These are phyloP conservation scores for Ethmia dodecea DNA, from an alignment of 2,888 invertebrate species.

Conservation along the genomic window DNA sequence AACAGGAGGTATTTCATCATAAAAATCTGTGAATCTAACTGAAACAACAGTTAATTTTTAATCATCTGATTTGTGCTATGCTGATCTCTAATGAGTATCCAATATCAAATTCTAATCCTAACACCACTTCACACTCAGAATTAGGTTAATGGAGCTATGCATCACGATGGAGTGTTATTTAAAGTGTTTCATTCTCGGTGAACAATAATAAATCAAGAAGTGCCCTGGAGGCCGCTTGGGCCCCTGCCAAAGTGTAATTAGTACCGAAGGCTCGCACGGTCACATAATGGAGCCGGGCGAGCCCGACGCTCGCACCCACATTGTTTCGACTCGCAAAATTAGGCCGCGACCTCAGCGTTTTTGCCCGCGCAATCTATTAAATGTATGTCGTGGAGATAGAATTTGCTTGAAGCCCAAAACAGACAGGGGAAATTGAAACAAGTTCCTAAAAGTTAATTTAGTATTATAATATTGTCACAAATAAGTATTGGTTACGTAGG, in stretches of 20 bases:
- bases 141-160: slow-evolving; percentile 41
- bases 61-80: too few species aligned
- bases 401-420: too few species aligned
- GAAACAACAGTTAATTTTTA: too few species aligned
- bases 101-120: too few species aligned
- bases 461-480: too few species aligned
- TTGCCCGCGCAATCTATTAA: slow-evolving; percentile 3
- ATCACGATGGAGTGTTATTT: slow-evolving; percentile 50
- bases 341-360: slow-evolving; percentile 30
- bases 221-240: slow-evolving; percentile 51
- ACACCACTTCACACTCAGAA: slow-evolving; percentile 20
- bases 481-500: too few species aligned
- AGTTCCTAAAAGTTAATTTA: too few species aligned
- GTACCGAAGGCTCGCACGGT: slow-evolving; percentile 46
- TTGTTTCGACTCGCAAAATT: slow-evolving; percentile 56
- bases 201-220: slow-evolving; percentile 64
- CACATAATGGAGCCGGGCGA: slow-evolving; percentile 47
- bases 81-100: too few species aligned
- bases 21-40: too few species aligned
- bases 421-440: too few species aligned
- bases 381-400: too few species aligned
- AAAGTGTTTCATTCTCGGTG: slow-evolving; percentile 56
- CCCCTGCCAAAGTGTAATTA: slow-evolving; percentile 67
- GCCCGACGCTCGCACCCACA: slow-evolving; percentile 36
- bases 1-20: too few species aligned